A percentile compares a stretch with the other conserved stretches of the same genome.
These are phyloP conservation scores for Scaptomyza graminum DNA, from an alignment of 1,140 invertebrate species.

Conservation along the genomic window DNA sequence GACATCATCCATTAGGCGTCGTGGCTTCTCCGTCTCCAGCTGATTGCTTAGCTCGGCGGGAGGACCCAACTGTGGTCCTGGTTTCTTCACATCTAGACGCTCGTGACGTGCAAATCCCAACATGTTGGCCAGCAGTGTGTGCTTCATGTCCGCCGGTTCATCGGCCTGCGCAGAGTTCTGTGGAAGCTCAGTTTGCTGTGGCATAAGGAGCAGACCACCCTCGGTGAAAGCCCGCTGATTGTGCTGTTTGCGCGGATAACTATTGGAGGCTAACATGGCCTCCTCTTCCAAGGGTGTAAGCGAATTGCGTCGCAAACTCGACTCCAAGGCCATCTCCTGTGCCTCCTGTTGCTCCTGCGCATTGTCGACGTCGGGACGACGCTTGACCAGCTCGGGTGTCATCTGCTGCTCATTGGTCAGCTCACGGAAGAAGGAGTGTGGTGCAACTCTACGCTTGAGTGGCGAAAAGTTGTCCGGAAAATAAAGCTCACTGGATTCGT, in stretches of 20 bases:
- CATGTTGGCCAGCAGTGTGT: conserved; percentile 74
- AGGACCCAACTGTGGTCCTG: conserved; percentile 90
- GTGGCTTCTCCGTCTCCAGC: conserved; percentile 58
- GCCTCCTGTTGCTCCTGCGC: conserved; percentile 35
- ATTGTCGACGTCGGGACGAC: conserved; percentile 47
- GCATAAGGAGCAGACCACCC: conserved; percentile 86
- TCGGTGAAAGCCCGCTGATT: conserved; percentile 86
- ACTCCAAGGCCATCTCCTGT: conserved; percentile 62
- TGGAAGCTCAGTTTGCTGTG: conserved; percentile 51
- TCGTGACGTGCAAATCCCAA: conserved; percentile 93
- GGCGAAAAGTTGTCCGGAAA: conserved; percentile 75
- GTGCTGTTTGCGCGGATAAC: conserved; percentile 50
- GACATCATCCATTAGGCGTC: conserved; percentile 21
- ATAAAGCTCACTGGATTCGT: conserved; percentile 77
- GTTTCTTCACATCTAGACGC: conserved; percentile 97
- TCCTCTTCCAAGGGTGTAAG: conserved; percentile 78
- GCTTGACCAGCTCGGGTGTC: conserved; percentile 55
- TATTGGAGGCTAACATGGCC: conserved; percentile 77
- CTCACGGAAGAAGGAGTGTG: conserved; percentile 77
- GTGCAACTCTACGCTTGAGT: conserved; percentile 52
- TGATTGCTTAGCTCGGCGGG: conserved; percentile 64
- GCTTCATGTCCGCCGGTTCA: conserved; percentile 80
- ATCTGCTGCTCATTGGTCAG: conserved; percentile 65
- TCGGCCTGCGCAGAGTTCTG: conserved; percentile 58
- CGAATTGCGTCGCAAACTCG: conserved; percentile 67